A percentile compares a stretch with the other conserved stretches of the same genome.
Conservation (phyloP, 2,888 invertebrate species). For the Hydrotaea cyrtoneurina region DNA sequence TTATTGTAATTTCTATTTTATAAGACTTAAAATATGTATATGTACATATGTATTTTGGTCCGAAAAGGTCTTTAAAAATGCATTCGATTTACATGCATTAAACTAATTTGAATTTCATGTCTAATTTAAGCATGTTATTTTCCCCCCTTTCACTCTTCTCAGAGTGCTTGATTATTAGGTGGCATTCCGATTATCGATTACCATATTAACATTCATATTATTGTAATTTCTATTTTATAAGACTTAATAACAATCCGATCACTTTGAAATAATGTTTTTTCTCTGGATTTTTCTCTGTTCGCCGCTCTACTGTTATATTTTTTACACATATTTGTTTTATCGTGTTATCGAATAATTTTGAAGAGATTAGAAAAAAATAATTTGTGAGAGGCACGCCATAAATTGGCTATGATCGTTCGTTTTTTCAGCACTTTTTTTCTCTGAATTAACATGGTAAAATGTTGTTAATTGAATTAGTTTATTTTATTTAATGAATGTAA, state of each 20-base stretch:
- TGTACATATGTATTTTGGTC: no score
- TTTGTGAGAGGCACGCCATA: background rate
- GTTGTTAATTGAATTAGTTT: conserved; percentile 21
- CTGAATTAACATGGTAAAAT: background rate
- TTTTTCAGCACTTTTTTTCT: no score
- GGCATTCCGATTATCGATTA: background rate
- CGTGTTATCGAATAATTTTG: background rate
- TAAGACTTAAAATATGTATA: no score
- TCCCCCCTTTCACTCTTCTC: no score
- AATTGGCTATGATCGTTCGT: no score
- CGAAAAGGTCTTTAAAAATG: no score
- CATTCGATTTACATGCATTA: no score
- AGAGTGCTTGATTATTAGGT: background rate
- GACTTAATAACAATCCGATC: background rate
- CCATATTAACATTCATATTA: background rate
- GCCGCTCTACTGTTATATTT: no score
- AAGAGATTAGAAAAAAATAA: background rate
- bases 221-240: background rate
- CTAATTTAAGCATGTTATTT: no score
- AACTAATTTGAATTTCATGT: no score
- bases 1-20: background rate
- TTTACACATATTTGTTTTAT: conserved; percentile 6
- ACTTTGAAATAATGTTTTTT: background rate
- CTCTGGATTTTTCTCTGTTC: background rate
- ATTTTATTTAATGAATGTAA: conserved; percentile 10